Evolutionary conservation across 2,113 vertebrate species (phyloP).

Genomic region (Dicrurus megarhynchus): DNA sequence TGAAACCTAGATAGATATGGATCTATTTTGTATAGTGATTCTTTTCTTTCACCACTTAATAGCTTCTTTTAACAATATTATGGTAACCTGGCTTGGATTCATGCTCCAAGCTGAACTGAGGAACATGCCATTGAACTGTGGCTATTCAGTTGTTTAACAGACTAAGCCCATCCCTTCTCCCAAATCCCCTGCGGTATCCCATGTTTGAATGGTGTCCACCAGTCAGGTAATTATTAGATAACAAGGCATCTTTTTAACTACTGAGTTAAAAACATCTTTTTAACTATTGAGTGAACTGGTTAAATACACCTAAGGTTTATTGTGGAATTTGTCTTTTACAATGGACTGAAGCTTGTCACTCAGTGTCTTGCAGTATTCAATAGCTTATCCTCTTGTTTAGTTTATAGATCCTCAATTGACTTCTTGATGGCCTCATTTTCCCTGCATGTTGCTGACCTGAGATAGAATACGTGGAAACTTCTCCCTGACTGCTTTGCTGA

Average conservation of each 20-base stretch:
- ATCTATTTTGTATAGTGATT: not conserved
- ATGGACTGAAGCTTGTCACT: not conserved
- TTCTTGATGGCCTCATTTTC: not conserved
- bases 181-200: rapidly evolving
- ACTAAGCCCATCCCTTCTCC: not conserved
- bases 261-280: not conserved
- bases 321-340: not conserved
- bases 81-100: not conserved
- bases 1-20: not conserved
- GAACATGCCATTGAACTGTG: not conserved
- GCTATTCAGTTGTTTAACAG: not conserved
- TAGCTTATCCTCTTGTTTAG: not conserved
- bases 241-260: not conserved
- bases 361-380: not conserved
- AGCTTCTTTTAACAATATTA: not conserved
- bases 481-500: not conserved
- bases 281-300: not conserved
- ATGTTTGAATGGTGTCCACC: not conserved
- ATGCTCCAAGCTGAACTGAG: not conserved
- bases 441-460: not conserved
- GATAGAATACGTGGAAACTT: not conserved
- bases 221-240: not conserved
- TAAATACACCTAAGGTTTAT: not conserved
- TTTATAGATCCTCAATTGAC: not conserved
- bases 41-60: not conserved